Evolutionary conservation across 2,888 invertebrate species (phyloP).

Genomic region (Schrankia costaestrigalis): DNA sequence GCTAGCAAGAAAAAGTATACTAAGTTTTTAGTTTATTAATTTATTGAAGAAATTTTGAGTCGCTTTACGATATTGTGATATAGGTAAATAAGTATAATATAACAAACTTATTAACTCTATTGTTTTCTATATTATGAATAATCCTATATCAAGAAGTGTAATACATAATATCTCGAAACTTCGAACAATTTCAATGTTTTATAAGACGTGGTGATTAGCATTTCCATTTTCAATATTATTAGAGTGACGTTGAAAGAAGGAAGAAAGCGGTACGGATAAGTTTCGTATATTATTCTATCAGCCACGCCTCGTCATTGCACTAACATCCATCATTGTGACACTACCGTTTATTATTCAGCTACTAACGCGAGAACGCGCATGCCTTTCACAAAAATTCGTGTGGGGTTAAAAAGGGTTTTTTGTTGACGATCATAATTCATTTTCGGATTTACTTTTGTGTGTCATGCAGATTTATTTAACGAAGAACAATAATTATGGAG

Average conservation of each 20-base stretch:
- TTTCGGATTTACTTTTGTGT: constrained; percentile 21
- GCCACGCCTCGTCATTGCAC: constrained; percentile 59
- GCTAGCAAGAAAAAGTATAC: too few species aligned
- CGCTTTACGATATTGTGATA: too few species aligned
- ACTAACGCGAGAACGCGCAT: constrained; percentile 45
- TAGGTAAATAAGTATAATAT: too few species aligned
- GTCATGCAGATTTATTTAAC: neutral
- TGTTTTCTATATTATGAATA: too few species aligned
- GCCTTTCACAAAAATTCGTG: constrained; percentile 49
- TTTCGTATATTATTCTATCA: constrained; percentile 43
- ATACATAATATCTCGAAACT: too few species aligned
- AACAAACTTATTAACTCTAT: too few species aligned
- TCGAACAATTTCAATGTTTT: too few species aligned
- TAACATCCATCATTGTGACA: constrained; percentile 70
- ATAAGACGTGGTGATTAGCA: constrained; percentile 40
- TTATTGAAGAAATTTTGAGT: too few species aligned
- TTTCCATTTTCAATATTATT: constrained; percentile 21
- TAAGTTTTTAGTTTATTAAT: too few species aligned
- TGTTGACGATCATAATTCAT: constrained; percentile 37
- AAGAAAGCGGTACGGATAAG: constrained; percentile 24
- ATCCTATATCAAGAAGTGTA: too few species aligned
- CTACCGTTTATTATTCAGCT: constrained; percentile 60
- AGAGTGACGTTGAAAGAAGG: constrained; percentile 37
- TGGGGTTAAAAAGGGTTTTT: constrained; percentile 43
- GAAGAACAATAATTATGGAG: too few species aligned